A percentile compares a stretch with the other conserved stretches of the same genome.
phyloP scores from a whole-genome alignment of 2,888 invertebrate genomes.

The Eilema depressum region DNA sequence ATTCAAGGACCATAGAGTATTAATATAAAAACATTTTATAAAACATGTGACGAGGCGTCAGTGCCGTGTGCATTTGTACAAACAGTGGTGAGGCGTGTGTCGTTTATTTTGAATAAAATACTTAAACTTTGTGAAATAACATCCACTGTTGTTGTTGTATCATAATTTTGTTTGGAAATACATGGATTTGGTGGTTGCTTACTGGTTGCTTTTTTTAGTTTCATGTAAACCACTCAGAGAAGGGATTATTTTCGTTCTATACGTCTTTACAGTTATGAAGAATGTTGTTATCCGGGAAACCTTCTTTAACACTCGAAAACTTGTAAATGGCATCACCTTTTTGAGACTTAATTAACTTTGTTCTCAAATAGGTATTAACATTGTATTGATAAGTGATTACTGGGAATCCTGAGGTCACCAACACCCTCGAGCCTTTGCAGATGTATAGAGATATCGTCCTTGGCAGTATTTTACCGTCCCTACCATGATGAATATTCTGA shows the following conservation, averaged over 20 bases:
- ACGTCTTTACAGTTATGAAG: no score
- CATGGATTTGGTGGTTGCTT: neutral
- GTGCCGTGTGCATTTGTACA: constrained; percentile 53
- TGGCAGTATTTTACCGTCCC: no score
- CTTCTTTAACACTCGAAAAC: no score
- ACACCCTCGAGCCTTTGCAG: no score
- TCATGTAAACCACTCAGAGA: neutral
- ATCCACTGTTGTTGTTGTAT: neutral
- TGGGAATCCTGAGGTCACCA: no score
- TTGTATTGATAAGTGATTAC: no score
- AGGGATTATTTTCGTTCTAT: neutral
- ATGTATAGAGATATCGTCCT: no score
- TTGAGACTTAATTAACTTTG: no score
- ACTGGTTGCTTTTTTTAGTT: neutral
- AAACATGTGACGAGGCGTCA: constrained; percentile 29
- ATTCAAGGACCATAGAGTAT: constrained; percentile 31
- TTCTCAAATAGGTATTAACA: no score
- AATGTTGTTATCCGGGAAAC: no score
- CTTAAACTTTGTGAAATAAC: constrained; percentile 12
- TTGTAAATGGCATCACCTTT: no score
- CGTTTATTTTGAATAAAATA: constrained; percentile 7
- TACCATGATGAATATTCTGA: no score
- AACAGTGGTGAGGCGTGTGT: constrained; percentile 34
- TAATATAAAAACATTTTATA: constrained; percentile 23
- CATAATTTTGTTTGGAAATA: neutral